Percentiles rank a stretch among this genome's conserved stretches.
Conservation (phyloP, 2,888 invertebrate genomes). For the Agrochola litura region DNA sequence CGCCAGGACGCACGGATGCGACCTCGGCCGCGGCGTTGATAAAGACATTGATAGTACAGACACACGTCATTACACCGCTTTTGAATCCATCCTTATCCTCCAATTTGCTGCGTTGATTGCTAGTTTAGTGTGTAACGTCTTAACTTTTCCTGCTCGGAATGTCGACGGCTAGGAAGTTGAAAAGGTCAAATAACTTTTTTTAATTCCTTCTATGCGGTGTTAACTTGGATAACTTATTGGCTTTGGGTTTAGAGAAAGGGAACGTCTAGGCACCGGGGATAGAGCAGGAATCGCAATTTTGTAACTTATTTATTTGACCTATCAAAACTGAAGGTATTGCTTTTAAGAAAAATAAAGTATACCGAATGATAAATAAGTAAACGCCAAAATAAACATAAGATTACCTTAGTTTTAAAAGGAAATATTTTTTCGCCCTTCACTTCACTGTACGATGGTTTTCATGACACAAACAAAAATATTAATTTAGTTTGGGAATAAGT, state of each 20-base stretch:
- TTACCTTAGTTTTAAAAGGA: conserved; percentile 4
- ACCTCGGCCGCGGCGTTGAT: conserved; percentile 59
- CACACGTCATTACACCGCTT: conserved; percentile 29
- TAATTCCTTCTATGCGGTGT: neutral
- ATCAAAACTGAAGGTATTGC: neutral
- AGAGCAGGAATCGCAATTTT: neutral
- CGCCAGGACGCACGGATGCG: conserved; percentile 50
- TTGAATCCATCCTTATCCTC: conserved; percentile 53
- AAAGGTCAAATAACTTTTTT: neutral
- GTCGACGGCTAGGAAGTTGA: conserved; percentile 3
- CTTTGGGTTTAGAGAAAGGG: too few species aligned
- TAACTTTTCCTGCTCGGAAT: conserved; percentile 26
- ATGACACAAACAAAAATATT: neutral
- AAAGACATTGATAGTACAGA: conserved; percentile 55
- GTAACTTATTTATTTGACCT: neutral
- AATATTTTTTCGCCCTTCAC: neutral
- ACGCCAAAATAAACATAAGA: conserved; percentile 17
- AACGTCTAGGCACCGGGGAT: too few species aligned
- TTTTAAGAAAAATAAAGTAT: conserved; percentile 17
- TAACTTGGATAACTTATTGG: too few species aligned
- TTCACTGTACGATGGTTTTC: neutral
- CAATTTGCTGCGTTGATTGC: conserved; percentile 27
- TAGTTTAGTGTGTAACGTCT: conserved; percentile 17
- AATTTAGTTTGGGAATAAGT: neutral
- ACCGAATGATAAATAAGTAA: neutral